Evolutionary conservation across 2,888 invertebrate species (phyloP).

Genomic region (Microctonus hyperodae): DNA sequence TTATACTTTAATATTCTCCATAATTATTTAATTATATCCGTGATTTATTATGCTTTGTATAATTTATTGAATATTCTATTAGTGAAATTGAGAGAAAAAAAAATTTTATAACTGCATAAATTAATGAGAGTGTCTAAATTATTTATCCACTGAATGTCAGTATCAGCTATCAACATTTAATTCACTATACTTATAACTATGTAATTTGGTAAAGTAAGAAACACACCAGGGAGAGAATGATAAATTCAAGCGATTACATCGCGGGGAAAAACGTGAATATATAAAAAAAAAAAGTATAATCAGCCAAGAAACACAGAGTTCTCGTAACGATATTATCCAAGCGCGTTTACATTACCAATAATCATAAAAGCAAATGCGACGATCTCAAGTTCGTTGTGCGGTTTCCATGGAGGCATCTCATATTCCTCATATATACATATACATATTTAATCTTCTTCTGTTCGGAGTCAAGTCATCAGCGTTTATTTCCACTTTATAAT

Average conservation of each 20-base stretch:
- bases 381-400: conserved; percentile 16
- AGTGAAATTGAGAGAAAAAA: background rate
- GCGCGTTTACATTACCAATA: conserved; percentile 29
- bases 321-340: conserved; percentile 10
- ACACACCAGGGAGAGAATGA: background rate
- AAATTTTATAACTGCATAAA: too few species aligned
- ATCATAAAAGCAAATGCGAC: conserved; percentile 24
- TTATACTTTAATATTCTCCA: too few species aligned
- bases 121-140: too few species aligned
- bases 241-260: conserved; percentile 20
- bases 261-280: background rate
- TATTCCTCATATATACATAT: background rate
- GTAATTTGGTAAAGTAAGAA: background rate
- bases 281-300: conserved; percentile 14
- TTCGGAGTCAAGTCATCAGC: conserved; percentile 19
- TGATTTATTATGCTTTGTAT: too few species aligned
- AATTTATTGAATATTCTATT: too few species aligned
- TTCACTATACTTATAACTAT: background rate
- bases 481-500: background rate
- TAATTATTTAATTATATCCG: too few species aligned
- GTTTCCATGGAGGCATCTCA: background rate
- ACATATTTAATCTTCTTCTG: background rate
- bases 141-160: too few species aligned
- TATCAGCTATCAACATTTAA: background rate
- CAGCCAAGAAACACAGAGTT: background rate